Conservation (phyloP, 2,113 vertebrate genomes). For the Misgurnus anguillicaudatus region DNA sequence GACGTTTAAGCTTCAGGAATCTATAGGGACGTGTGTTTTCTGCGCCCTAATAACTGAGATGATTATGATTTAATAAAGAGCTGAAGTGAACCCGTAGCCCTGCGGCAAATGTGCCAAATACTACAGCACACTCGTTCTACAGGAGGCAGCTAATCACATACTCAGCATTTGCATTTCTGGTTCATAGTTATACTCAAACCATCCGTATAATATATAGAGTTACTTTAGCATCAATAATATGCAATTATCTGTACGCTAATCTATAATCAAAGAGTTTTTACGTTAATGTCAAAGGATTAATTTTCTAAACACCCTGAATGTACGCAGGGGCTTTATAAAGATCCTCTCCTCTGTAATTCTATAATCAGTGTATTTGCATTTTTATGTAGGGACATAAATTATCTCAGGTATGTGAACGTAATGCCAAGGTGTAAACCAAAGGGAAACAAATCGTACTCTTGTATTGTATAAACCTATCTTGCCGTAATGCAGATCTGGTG, state of each 20-base stretch:
- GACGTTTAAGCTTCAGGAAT: slow-evolving; percentile 72
- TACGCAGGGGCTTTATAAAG: slow-evolving; percentile 1
- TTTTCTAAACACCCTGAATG: neutral
- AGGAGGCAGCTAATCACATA: slow-evolving; percentile 14
- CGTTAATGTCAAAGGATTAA: slow-evolving; percentile 12
- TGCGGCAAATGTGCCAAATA: slow-evolving; percentile 9
- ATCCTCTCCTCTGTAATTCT: slow-evolving; percentile 1
- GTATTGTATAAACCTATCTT: neutral
- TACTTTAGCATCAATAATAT: slow-evolving; percentile 15
- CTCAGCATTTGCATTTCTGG: neutral
- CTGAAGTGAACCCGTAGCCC: slow-evolving; percentile 39
- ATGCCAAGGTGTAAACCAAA: neutral
- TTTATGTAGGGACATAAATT: slow-evolving; percentile 29
- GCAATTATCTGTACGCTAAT: slow-evolving; percentile 27
- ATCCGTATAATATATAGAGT: neutral
- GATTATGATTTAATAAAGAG: slow-evolving; percentile 64
- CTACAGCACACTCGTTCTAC: neutral
- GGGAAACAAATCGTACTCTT: neutral
- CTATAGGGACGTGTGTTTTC: slow-evolving; percentile 54
- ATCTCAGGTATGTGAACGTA: slow-evolving; percentile 1
- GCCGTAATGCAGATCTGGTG: neutral
- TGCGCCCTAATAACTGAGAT: slow-evolving; percentile 43
- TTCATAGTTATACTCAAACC: neutral
- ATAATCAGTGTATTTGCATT: neutral
- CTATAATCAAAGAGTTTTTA: slow-evolving; percentile 24